Conservation (phyloP, 2,888 invertebrate genomes). For the Megamerina dolium region DNA sequence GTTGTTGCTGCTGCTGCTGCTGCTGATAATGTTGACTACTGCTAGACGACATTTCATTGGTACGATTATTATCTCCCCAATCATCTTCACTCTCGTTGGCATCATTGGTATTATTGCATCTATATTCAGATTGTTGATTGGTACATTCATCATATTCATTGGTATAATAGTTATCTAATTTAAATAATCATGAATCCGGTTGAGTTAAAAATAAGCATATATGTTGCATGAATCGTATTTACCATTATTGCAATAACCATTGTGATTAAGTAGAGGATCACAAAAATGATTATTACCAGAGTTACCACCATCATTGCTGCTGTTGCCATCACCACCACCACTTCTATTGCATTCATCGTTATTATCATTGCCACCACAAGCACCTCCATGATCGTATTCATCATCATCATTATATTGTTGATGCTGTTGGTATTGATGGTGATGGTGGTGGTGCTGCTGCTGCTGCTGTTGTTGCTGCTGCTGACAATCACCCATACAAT, state of each 20-base stretch:
- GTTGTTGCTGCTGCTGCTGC: slow-evolving; percentile 16
- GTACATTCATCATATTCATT: slow-evolving; percentile 24
- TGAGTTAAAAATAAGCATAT: not conserved
- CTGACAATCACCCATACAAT: slow-evolving; percentile 30
- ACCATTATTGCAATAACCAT: slow-evolving; percentile 33
- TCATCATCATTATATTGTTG: too few relatives aligned
- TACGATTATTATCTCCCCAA: slow-evolving; percentile 34
- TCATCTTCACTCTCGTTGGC: slow-evolving; percentile 29
- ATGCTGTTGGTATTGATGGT: too few relatives aligned
- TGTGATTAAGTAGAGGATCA: slow-evolving; percentile 43
- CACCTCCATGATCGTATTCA: slow-evolving; percentile 15
- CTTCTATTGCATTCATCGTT: slow-evolving; percentile 15
- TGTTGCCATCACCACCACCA: slow-evolving; percentile 23
- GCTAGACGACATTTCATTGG: slow-evolving; percentile 24
- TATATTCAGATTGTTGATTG: slow-evolving; percentile 26
- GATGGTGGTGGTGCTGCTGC: slow-evolving; percentile 4
- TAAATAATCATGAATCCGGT: too few relatives aligned
- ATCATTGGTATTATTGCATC: slow-evolving; percentile 22
- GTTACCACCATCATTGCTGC: slow-evolving; percentile 16
- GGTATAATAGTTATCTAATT: slow-evolving; percentile 21
- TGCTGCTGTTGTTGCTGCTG: slow-evolving; percentile 18
- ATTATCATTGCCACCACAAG: slow-evolving; percentile 26
- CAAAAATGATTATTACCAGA: slow-evolving; percentile 34
- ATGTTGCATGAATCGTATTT: not conserved
- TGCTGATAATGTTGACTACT: slow-evolving; percentile 15